Evolutionary conservation across 2,888 invertebrate genomes (phyloP).

Genomic region (Pristionchus japonicus): DNA sequence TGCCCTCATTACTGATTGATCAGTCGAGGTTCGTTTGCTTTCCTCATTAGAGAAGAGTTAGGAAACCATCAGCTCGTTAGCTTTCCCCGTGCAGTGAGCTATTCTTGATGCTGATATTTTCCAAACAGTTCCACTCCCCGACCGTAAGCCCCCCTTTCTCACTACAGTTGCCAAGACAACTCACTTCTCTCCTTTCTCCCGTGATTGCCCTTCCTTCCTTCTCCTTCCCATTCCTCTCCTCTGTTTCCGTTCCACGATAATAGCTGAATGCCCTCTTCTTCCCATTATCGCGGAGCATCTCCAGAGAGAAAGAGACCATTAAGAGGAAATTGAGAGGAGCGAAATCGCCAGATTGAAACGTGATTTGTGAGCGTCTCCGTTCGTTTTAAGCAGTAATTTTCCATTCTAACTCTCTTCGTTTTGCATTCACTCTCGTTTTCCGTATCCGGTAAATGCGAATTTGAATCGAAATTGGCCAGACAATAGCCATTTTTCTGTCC

Average conservation of each 20-base stretch:
- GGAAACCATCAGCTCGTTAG: background rate
- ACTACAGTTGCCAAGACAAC: slow-evolving; percentile 16
- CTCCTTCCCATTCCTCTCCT: background rate
- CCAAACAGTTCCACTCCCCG: background rate
- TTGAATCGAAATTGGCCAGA: no score
- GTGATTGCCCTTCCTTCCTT: background rate
- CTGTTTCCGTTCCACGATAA: background rate
- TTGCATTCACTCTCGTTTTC: no score
- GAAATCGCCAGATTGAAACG: background rate
- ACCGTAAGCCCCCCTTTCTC: background rate
- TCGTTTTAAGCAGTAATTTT: background rate
- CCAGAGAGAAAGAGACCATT: background rate
- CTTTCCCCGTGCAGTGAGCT: background rate
- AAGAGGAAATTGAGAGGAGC: background rate
- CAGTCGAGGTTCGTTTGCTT: background rate
- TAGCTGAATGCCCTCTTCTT: background rate
- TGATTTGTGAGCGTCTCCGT: background rate
- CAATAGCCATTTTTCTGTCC: no score
- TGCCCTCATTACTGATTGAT: background rate
- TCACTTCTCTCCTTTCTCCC: background rate
- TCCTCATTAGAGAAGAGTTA: background rate
- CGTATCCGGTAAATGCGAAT: no score
- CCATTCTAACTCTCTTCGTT: no score
- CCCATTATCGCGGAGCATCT: background rate
- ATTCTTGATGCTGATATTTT: background rate